Evolutionary conservation across 1,140 invertebrate genomes (phyloP).

Genomic region (Elysia chlorotica): DNA sequence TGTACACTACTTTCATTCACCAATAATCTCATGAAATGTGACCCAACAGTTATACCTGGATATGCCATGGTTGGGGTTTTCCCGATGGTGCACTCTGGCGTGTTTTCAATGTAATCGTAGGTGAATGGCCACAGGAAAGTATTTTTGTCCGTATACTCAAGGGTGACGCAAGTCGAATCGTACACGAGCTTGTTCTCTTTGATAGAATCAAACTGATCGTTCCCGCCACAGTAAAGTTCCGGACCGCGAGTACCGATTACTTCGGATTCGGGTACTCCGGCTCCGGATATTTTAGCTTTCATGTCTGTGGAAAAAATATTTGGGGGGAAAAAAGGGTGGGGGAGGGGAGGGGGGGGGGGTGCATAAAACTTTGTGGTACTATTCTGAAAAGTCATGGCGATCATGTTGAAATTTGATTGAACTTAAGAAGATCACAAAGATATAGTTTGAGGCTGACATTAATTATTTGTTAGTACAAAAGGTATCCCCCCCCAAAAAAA

Average conservation of each 20-base stretch:
- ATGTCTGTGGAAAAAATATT: not conserved
- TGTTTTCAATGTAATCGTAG: slow-evolving; percentile 19
- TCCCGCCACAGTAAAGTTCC: not conserved
- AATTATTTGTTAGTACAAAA: too few relatives aligned
- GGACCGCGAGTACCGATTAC: not conserved
- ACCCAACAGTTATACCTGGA: slow-evolving; percentile 3
- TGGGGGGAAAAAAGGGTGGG: not conserved
- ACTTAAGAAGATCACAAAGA: too few relatives aligned
- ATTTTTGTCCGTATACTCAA: not conserved
- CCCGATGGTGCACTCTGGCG: slow-evolving; percentile 15
- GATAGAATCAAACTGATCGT: not conserved
- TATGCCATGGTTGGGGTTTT: not conserved
- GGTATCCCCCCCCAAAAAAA: too few relatives aligned
- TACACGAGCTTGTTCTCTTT: not conserved
- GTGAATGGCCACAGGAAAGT: slow-evolving; percentile 25
- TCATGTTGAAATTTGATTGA: too few relatives aligned
- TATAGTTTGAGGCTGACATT: too few relatives aligned
- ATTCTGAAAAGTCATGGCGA: too few relatives aligned
- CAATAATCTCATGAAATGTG: too few relatives aligned
- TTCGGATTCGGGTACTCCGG: not conserved
- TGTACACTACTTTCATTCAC: too few relatives aligned
- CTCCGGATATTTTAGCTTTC: not conserved
- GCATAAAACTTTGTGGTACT: too few relatives aligned
- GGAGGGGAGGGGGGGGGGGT: not conserved
- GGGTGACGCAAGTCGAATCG: not conserved